Evolutionary conservation across 2,113 vertebrate species (phyloP), one percentile per base, ranked within the genome.

Genomic region (Ranitomeya imitator): DNA sequence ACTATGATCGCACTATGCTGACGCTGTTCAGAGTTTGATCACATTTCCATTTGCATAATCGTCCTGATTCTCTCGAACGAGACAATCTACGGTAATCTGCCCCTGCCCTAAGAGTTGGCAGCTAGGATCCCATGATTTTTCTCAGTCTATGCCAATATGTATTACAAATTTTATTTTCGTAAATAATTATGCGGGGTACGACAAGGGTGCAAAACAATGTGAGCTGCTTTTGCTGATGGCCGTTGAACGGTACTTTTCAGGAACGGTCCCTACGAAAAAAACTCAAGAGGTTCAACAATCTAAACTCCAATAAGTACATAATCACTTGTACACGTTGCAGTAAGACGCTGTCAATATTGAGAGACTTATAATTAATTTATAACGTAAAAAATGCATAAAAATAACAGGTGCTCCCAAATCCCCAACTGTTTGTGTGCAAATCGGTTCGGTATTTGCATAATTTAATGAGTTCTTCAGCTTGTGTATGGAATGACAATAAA

Each of bases 401-500:
- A 51, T 83, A 83, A 67, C 81, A 83, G 81, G 81, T 67, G 61
- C 61, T 69, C 19, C 63, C 14, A 13, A 37, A 69, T 67, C 81
- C 7, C 81, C 81, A 67, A 83, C 81, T 83, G 81, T 69, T 83
- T 83, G 81, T 69, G 81, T 69, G 60, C 61, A 23, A 65, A 67
- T 54, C 7, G 51, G 69, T 21, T 67, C 67, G 61, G 21, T 15
- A 67, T 83, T 83, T 83, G 81, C 81, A 83, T 83, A 83, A 83
- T 83, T 83, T 67, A 83, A 83, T 83, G 60, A 83, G 81, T 51
- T 67, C 81, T 37, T 23, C 4, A 21, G 81, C 80, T 65, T 45
- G 80, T 65, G 60, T 83, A 67, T 83, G 81, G 31, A 67, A 83
- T 67, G 81, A 76, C 61, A 83, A 83, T 83, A 83, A 69, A 83